Percentiles rank a stretch among this genome's conserved stretches.
Evolutionary conservation across 2,113 vertebrate species (phyloP).

Genomic region (Notothenia rossii): DNA sequence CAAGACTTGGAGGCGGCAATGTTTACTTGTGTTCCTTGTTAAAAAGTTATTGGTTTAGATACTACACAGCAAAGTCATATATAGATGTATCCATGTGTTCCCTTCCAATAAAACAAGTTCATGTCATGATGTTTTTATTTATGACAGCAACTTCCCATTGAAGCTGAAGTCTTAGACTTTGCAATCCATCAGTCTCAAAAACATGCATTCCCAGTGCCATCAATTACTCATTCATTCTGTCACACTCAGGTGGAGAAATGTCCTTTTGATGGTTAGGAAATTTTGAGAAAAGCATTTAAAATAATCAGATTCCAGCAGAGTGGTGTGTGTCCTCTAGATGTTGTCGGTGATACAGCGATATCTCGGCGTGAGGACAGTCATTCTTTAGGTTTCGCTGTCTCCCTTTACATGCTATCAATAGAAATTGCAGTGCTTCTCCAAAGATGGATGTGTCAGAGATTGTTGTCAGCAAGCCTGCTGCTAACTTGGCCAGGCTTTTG

Average conservation of each 20-base stretch:
- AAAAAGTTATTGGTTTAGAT: constrained; percentile 35
- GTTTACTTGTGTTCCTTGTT: constrained; percentile 47
- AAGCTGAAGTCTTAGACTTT: constrained; percentile 19
- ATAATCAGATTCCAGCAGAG: constrained; percentile 78
- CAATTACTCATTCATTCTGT: constrained; percentile 79
- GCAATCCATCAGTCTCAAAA: constrained; percentile 43
- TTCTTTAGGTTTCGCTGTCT: constrained; percentile 80
- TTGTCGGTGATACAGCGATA: constrained; percentile 73
- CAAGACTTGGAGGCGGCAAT: constrained; percentile 28
- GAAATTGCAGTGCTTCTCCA: constrained; percentile 69
- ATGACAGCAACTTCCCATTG: constrained; percentile 38
- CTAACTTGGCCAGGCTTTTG: constrained; percentile 72
- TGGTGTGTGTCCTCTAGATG: constrained; percentile 85
- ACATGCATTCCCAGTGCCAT: constrained; percentile 50
- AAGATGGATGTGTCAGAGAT: constrained; percentile 82
- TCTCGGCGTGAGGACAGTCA: constrained; percentile 75
- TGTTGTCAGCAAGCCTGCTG: constrained; percentile 71
- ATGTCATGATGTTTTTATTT: constrained; percentile 22
- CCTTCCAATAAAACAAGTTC: constrained; percentile 18
- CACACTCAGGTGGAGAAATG: constrained; percentile 78
- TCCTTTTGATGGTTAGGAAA: constrained; percentile 79
- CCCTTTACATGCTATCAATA: constrained; percentile 77
- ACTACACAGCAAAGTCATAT: constrained; percentile 6
- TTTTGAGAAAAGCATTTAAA: constrained; percentile 79
- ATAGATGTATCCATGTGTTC: constrained; percentile 13